Base-by-base conservation (phyloP, 2,113 vertebrate species). In the Apteryx owenii region DNA sequence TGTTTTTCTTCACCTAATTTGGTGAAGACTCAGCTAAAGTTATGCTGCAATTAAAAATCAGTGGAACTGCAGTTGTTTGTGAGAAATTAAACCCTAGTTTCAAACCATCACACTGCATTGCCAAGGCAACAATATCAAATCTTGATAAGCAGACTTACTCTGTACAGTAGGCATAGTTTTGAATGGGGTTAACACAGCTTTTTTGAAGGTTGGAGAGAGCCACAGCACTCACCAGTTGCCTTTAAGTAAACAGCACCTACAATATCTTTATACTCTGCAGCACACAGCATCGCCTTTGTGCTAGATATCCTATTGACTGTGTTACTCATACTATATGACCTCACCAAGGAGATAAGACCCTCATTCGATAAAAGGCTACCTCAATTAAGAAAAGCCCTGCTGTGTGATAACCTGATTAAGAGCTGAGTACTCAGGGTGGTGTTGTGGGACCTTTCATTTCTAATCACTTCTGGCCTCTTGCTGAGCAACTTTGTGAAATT, bases 371-470 rank as follows among this genome's bases (percentile, higher is more conserved):
- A 94, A 61, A 80, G 66, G 29, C 71, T 93, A 0, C 86, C 90
- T 86, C 94, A 96, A 95, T 95, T 95, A 93, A 93, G 91, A 85
- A 96, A 97, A 97, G 81, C 51, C 75, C 71, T 95, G 48, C 81
- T 96, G 79, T 38, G 76, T 77, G 95, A 96, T 96, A 97, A 84
- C 81, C 81, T 88, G 95, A 95, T 95, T 96, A 95, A 91, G 69
- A 89, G 44, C 83, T 97, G 94, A 97, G 96, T 95, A 82, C 90
- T 93, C 79, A 97, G 75, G 95, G 96, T 97, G 96, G 92, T 96
- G 95, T 42, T 95, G 76, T 81, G 81, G 91, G 93, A 94, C 77
- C 86, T 95, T 93, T 91, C 64, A 62, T 85, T 96, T 86, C 91
- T 97, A 97, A 97, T 97, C 95, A 50, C 23, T 93, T 88, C 88